These are phyloP conservation scores for Parauchenoglanis ngamensis DNA, from an alignment of 2,797 vertebrate genomes.

Conservation along the genomic window DNA sequence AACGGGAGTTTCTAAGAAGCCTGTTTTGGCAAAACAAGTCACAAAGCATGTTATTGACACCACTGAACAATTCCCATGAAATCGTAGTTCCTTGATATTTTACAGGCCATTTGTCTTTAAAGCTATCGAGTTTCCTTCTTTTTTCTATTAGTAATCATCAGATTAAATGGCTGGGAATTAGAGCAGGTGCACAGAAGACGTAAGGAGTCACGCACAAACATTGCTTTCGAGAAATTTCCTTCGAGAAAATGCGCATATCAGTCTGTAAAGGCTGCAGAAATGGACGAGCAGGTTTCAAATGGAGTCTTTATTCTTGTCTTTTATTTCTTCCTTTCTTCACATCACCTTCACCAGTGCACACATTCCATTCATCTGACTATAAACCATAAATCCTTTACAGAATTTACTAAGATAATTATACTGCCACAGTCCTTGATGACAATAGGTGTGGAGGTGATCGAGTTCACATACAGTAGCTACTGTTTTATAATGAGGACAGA, in stretches of 20 bases:
- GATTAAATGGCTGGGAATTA: neutral
- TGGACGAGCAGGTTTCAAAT: neutral
- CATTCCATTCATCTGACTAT: neutral
- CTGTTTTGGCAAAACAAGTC: slow-evolving; percentile 24
- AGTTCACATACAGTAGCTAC: neutral
- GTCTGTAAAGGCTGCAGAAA: neutral
- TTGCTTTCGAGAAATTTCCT: neutral
- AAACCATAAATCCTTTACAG: neutral
- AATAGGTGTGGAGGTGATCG: neutral
- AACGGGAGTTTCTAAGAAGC: neutral
- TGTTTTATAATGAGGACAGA: neutral
- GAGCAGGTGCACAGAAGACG: neutral
- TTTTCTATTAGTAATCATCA: neutral
- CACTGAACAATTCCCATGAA: slow-evolving; percentile 3
- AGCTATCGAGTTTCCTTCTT: neutral
- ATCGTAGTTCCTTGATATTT: neutral
- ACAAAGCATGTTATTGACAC: slow-evolving; percentile 3
- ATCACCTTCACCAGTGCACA: neutral
- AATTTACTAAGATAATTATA: neutral
- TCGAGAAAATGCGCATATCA: neutral
- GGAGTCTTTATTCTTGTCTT: neutral
- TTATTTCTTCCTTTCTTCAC: neutral
- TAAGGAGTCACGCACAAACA: neutral
- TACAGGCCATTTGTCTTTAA: neutral
- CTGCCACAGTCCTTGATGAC: neutral